Conservation (phyloP, 2,113 vertebrate species). For the Vidua chalybeata region DNA sequence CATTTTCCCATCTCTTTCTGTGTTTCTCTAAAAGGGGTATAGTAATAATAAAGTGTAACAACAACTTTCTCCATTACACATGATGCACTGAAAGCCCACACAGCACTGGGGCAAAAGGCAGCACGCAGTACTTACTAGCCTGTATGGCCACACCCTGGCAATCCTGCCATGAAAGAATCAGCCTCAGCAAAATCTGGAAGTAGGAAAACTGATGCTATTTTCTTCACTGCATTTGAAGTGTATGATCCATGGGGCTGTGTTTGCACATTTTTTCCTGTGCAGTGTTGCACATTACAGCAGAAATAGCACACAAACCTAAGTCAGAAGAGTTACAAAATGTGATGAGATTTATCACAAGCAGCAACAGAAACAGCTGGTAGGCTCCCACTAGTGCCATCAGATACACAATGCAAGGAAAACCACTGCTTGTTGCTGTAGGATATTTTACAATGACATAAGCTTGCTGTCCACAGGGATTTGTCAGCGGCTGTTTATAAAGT, state of each 20-base stretch:
- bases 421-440: not conserved
- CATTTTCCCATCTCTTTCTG: not conserved
- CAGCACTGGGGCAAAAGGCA: not conserved
- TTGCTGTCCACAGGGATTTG: not conserved
- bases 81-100: not conserved
- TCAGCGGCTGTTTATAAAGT: constrained; percentile 11
- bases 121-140: not conserved
- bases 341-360: not conserved
- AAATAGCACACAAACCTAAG: not conserved
- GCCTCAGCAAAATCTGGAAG: not conserved
- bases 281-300: accelerated
- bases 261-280: not conserved
- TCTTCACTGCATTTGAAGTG: not conserved
- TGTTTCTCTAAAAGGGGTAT: not conserved
- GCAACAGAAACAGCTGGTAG: not conserved
- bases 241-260: not conserved
- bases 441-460: not conserved
- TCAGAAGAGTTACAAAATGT: not conserved
- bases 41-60: not conserved
- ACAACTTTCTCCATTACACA: not conserved
- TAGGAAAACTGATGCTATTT: not conserved
- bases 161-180: not conserved
- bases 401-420: constrained; percentile 49
- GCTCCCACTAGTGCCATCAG: not conserved
- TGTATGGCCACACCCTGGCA: accelerated